Conservation (phyloP, 2,888 invertebrate species). For the Polydrusus cervinus region DNA sequence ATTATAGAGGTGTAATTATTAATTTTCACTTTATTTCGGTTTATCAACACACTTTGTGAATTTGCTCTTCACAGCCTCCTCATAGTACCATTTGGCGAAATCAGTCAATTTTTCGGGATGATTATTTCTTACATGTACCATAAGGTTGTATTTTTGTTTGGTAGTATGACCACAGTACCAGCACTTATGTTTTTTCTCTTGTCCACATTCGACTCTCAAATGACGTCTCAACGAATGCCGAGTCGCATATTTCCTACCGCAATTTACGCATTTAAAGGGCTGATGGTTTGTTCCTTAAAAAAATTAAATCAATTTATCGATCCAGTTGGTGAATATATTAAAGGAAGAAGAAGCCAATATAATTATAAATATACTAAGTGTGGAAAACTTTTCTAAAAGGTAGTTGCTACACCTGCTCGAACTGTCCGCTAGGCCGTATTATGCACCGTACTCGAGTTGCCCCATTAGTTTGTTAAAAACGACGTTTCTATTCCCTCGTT, state of each 20-base stretch:
- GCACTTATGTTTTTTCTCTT: slow-evolving; percentile 36
- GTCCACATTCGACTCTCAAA: slow-evolving; percentile 51
- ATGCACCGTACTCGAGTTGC: too few relatives aligned
- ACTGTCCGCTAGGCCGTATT: too few relatives aligned
- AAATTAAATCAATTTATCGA: too few relatives aligned
- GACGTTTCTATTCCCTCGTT: too few relatives aligned
- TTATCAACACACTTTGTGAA: neutral
- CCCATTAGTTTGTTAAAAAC: too few relatives aligned
- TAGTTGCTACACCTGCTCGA: too few relatives aligned
- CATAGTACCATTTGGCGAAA: slow-evolving; percentile 23
- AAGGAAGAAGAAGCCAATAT: too few relatives aligned
- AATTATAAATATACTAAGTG: too few relatives aligned
- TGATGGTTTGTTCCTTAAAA: neutral
- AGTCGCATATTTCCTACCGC: slow-evolving; percentile 44
- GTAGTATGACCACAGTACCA: slow-evolving; percentile 47
- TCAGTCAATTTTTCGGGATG: slow-evolving; percentile 12
- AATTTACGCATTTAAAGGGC: slow-evolving; percentile 28
- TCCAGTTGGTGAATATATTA: too few relatives aligned
- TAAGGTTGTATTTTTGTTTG: slow-evolving; percentile 52
- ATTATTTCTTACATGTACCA: slow-evolving; percentile 42
- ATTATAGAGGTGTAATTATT: too few relatives aligned
- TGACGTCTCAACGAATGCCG: slow-evolving; percentile 42
- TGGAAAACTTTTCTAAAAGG: too few relatives aligned
- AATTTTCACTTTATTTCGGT: too few relatives aligned
- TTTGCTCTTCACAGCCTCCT: slow-evolving; percentile 5